Evolutionary conservation across 1,140 invertebrate genomes (phyloP).

Genomic region (Drosophila ercepeae): DNA sequence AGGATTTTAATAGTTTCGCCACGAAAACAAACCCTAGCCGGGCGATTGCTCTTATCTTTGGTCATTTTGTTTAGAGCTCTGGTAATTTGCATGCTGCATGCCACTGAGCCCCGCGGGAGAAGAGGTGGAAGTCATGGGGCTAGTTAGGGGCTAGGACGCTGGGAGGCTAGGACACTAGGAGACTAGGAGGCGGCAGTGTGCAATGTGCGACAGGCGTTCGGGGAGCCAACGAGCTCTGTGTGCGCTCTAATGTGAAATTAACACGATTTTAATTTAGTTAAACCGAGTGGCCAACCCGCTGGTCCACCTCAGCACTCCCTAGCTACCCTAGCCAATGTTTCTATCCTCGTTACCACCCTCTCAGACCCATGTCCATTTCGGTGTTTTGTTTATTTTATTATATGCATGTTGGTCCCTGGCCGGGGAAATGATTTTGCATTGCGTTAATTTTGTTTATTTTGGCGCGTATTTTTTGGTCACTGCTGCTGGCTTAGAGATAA

Average conservation of each 20-base stretch:
- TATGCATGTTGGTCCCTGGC: conserved; percentile 52
- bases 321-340: neutral
- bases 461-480: conserved; percentile 46
- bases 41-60: conserved; percentile 59
- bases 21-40: conserved; percentile 8
- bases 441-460: conserved; percentile 70
- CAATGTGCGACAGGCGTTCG: conserved; percentile 60
- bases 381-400: conserved; percentile 64
- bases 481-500: conserved; percentile 50
- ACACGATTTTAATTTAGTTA: conserved; percentile 82
- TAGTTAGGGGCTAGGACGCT: conserved; percentile 3
- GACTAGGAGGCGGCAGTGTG: conserved; percentile 4
- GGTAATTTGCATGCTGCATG: conserved; percentile 68
- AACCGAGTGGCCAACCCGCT: conserved; percentile 74
- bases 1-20: neutral
- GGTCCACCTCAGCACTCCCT: conserved; percentile 22
- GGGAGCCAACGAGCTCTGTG: conserved; percentile 51
- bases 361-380: neutral
- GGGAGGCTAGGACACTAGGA: neutral
- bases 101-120: conserved; percentile 9
- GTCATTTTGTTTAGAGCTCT: conserved; percentile 54
- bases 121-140: neutral
- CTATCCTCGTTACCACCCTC: neutral
- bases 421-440: conserved; percentile 64
- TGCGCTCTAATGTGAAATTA: conserved; percentile 82